Percentiles rank a stretch among this genome's conserved stretches.
Conservation (phyloP, 1,140 invertebrate species). For the Zaprionus camerounensis region DNA sequence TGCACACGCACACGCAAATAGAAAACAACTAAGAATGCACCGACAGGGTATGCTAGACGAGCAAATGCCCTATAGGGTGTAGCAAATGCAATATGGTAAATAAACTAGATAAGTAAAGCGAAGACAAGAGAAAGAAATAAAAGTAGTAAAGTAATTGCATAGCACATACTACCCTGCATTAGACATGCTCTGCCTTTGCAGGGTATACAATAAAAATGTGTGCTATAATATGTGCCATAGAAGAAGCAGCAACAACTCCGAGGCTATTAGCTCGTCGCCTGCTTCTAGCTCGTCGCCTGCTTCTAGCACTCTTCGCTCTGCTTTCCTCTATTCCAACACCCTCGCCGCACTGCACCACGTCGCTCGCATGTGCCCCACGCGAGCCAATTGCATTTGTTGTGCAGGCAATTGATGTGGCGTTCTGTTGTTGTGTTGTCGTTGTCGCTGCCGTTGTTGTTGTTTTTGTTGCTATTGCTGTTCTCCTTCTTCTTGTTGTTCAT, state of each 20-base stretch:
- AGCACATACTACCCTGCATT: constrained; percentile 5
- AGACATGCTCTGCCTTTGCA: background rate
- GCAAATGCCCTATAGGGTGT: background rate
- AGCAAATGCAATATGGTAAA: background rate
- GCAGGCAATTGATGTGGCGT: constrained; percentile 47
- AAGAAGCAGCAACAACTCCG: constrained; percentile 21
- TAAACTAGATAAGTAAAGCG: background rate
- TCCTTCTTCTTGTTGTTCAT: constrained; percentile 9
- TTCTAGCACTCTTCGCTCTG: background rate
- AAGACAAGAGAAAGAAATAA: background rate
- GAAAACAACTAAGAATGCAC: constrained; percentile 24
- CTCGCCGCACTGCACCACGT: background rate
- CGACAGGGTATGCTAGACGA: background rate
- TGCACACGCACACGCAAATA: constrained; percentile 49
- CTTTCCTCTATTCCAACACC: background rate
- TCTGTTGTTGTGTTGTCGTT: constrained; percentile 25
- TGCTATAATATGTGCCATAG: constrained; percentile 44
- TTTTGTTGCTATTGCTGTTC: constrained; percentile 16
- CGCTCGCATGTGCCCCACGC: constrained; percentile 40
- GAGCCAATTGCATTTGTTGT: constrained; percentile 46
- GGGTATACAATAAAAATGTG: constrained; percentile 28
- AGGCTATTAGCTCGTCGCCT: constrained; percentile 10
- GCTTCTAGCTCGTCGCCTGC: background rate
- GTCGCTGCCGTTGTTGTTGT: constrained; percentile 20
- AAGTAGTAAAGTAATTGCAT: background rate